A percentile compares a stretch with the other conserved stretches of the same genome.
phyloP scores from a whole-genome alignment of 2,888 invertebrate genomes.

The Diloba caeruleocephala region DNA sequence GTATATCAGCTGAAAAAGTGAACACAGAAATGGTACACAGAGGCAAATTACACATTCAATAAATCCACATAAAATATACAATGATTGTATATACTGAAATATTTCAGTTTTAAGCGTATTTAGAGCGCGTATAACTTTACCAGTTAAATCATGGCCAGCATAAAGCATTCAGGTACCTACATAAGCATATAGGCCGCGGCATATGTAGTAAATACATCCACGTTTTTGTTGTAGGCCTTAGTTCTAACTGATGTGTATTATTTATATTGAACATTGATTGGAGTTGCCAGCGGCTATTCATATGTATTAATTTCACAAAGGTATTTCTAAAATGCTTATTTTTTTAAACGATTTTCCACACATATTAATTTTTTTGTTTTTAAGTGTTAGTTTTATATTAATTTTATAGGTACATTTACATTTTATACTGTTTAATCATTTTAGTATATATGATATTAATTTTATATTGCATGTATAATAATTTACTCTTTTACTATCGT shows the following conservation, averaged over 20 bases:
- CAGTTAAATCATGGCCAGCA: conserved; percentile 12
- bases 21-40: conserved; percentile 6
- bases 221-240: conserved; percentile 27
- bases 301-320: conserved; percentile 12
- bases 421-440: too few species aligned
- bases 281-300: conserved; percentile 20
- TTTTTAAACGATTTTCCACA: too few species aligned
- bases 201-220: conserved; percentile 21
- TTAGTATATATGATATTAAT: too few species aligned
- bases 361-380: too few species aligned
- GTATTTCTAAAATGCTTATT: too few species aligned
- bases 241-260: conserved; percentile 25
- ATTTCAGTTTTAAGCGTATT: conserved; percentile 23
- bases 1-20: too few species aligned
- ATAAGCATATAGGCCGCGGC: conserved; percentile 9
- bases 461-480: too few species aligned
- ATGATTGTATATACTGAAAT: conserved; percentile 23
- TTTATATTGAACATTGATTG: conserved; percentile 31
- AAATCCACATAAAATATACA: background rate
- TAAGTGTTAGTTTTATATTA: too few species aligned
- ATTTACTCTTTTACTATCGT: too few species aligned
- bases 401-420: too few species aligned
- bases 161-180: conserved; percentile 6
- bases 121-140: conserved; percentile 15
- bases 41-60: conserved; percentile 15